Base-by-base conservation (phyloP, 2,797 vertebrate genomes). In the Jordanella pulchra region DNA sequence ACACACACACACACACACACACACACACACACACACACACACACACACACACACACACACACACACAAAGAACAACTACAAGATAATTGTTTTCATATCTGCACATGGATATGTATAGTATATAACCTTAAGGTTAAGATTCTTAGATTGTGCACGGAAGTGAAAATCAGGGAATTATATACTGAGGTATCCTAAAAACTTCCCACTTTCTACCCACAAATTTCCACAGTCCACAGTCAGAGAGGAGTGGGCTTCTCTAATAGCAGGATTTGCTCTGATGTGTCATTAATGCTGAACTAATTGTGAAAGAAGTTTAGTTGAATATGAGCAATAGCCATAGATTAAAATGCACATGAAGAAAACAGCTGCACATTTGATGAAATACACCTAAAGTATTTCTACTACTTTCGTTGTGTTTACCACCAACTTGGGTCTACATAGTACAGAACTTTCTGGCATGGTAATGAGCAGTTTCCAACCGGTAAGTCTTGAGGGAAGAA, bases 401-500 rank as follows among this genome's bases (percentile, higher is more conserved):
- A 4, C 21, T 30, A 39, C 30, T 23, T 61, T 23, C 42, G 35
- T 35, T 63, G 60, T 44, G 18, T 23, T 60, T 60, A 12, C 32
- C 21, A 39, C 23, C 21, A 42, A 42, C 60, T 4, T 25, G 60
- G 9, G 60, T 42, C 2, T 63, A 4, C 39, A 63, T n/a, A 12
- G 65, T 42, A 51, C 27, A 23, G 39, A 65, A 65, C 39, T 71
- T 27, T 47, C 7, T 53, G 65, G 13, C 1, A 1, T 30, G 28
- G 13, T 23, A n/a, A 54, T 61, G 42, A 61, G 67, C 14, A 17
- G 12, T 18, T 54, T 55, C 32, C 27, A 7, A 78, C 54, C 27
- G 44, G 73, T 54, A 54, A 65, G 32, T 14, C 23, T 67, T 56
- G 28, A 72, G 72, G 71, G 60, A 63, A 42, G 35, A 42, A 63